A percentile compares a stretch with the other conserved stretches of the same genome.
Conservation (phyloP, 2,113 vertebrate species). For the Cacatua alba region DNA sequence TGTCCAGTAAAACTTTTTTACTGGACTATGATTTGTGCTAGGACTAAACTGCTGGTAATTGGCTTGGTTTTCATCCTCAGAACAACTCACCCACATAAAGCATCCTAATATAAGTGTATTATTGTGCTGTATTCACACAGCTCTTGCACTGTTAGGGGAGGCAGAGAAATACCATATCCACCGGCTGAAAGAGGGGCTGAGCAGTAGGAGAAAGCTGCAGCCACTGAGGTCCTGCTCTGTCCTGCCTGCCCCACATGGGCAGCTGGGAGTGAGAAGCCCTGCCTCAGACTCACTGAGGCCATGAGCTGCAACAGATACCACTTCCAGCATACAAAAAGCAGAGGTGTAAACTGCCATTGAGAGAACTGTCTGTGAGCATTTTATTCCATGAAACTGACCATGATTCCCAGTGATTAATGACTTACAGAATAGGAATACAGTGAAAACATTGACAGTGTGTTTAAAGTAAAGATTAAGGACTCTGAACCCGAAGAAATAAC, state of each 20-base stretch:
- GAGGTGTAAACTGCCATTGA: not conserved
- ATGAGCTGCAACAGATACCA: not conserved
- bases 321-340: not conserved
- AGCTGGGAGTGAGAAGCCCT: not conserved
- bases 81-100: not conserved
- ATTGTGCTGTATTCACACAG: not conserved
- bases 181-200: not conserved
- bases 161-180: not conserved
- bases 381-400: not conserved
- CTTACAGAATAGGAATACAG: not conserved
- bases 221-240: not conserved
- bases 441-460: not conserved
- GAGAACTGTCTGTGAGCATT: not conserved
- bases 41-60: not conserved
- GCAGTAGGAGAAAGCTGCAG: not conserved
- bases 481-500: not conserved
- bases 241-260: rapidly evolving
- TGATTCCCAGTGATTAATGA: not conserved
- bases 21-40: not conserved
- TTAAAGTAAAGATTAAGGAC: conserved; percentile 17
- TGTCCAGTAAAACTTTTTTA: conserved; percentile 30
- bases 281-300: rapidly evolving
- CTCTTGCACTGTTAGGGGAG: not conserved
- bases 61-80: not conserved
- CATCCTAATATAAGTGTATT: not conserved